Evolutionary conservation across 2,113 vertebrate species (phyloP), one percentile per base, ranked within the genome.

Genomic region (Phyllostomus hastatus): DNA sequence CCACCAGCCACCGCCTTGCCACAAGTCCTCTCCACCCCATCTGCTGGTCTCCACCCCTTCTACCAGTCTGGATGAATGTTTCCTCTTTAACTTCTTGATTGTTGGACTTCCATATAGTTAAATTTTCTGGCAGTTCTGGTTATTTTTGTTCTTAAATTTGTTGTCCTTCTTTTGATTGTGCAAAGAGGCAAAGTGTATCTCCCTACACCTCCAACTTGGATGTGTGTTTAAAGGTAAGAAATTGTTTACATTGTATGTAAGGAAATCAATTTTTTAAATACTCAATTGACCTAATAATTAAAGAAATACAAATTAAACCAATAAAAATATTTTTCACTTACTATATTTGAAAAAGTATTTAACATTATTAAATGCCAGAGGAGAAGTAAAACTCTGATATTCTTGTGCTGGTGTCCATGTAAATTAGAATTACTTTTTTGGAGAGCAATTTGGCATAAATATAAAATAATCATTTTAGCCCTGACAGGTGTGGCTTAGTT

Each of bases 281-380:
- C 3, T 10, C 22, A 46, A 72, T 12, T 33, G 46, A 72, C 33
- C 16, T 84, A 69, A 64, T 64, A 91, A 61, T 85, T 48, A 69
- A 92, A 88, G 20, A 90, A 93, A 66, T 41, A n/a, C 4, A 48
- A 91, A 88, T 84, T 78, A 57, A 79, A 85, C 67, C 12, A 81
- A 94, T 73, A 64, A 16, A 57, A 92, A 81, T 66, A 41, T 28
- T 93, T 95, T 93, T 52, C 15, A 43, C 10, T 88, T 48, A 85
- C 24, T 70, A 35, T 35, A 7, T 20, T 80, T 82, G 70, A 50
- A 93, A 82, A 38, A 48, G 48, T 2, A 64, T 43, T 93, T 76
- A 88, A 72, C 16, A 87, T 79, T 93, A 80, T 91, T 94, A 95
- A 92, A 35, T 81, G 22, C 22, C 66, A 89, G 31, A 93, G 22